Evolutionary conservation across 2,113 vertebrate genomes (phyloP).

Genomic region (Siphamia tubifer): DNA sequence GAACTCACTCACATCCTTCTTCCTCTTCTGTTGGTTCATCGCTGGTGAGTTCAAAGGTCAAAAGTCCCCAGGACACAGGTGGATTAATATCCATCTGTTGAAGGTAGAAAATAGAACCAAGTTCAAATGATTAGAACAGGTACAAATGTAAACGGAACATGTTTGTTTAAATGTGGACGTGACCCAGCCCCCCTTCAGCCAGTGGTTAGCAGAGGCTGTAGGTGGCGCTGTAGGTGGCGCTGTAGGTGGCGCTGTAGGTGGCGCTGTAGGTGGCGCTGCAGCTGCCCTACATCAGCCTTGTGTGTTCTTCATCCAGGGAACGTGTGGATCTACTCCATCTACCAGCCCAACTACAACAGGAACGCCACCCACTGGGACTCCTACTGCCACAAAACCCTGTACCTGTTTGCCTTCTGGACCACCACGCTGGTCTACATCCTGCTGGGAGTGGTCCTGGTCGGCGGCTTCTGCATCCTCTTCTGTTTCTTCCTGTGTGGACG

Average conservation of each 20-base stretch:
- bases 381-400: conserved; percentile 71
- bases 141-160: no score
- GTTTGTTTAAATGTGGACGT: no score
- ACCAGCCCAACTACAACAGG: conserved; percentile 69
- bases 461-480: neutral
- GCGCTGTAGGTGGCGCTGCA: no score
- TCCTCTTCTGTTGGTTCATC: conserved; percentile 76
- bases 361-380: neutral
- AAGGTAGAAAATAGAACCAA: no score
- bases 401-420: conserved; percentile 79
- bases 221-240: no score
- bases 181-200: no score
- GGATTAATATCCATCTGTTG: no score
- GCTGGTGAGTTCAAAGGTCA: conserved; percentile 69
- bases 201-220: no score
- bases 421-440: conserved; percentile 65
- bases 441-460: neutral
- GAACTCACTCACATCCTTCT: conserved; percentile 43
- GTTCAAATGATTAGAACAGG: no score
- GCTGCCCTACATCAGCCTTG: no score
- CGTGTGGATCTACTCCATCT: conserved; percentile 80
- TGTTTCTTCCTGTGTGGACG: conserved; percentile 35
- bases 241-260: no score
- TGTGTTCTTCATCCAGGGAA: conserved; percentile 73
- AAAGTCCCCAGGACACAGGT: no score